Evolutionary conservation across 2,113 vertebrate genomes (phyloP).

Genomic region (Meles meles): DNA sequence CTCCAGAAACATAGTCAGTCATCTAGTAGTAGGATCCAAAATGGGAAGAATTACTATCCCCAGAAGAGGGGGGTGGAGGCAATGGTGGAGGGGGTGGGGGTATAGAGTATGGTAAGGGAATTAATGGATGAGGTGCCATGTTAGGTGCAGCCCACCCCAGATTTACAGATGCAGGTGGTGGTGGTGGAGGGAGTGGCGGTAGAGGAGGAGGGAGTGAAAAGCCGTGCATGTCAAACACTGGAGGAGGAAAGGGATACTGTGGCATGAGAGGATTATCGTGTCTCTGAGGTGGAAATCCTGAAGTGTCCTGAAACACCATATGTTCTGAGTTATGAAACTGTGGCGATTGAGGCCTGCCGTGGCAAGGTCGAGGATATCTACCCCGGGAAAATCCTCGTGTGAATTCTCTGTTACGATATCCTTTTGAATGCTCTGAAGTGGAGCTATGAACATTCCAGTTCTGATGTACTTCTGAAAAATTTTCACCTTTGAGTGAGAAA

Average conservation of each 20-base stretch:
- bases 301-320: constrained; percentile 44
- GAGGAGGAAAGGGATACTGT: constrained; percentile 73
- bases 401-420: constrained; percentile 64
- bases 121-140: not conserved
- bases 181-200: not conserved
- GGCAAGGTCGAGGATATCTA: constrained; percentile 24
- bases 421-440: constrained; percentile 58
- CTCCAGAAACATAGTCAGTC: not conserved
- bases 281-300: constrained; percentile 60
- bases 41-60: constrained; percentile 53
- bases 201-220: constrained; percentile 57
- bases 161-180: constrained; percentile 32
- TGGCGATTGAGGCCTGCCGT: constrained; percentile 44
- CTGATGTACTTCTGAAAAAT: constrained; percentile 61
- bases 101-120: constrained; percentile 58
- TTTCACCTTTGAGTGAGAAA: constrained; percentile 65
- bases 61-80: constrained; percentile 50
- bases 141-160: constrained; percentile 74
- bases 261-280: constrained; percentile 62
- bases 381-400: constrained; percentile 59
- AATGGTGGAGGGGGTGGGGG: constrained; percentile 45
- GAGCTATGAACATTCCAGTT: constrained; percentile 58
- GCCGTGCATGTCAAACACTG: constrained; percentile 59
- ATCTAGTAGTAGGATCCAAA: constrained; percentile 71
- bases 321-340: constrained; percentile 63